phyloP scores from a whole-genome alignment of 2,113 vertebrate genomes.

The Aegithalos caudatus region DNA sequence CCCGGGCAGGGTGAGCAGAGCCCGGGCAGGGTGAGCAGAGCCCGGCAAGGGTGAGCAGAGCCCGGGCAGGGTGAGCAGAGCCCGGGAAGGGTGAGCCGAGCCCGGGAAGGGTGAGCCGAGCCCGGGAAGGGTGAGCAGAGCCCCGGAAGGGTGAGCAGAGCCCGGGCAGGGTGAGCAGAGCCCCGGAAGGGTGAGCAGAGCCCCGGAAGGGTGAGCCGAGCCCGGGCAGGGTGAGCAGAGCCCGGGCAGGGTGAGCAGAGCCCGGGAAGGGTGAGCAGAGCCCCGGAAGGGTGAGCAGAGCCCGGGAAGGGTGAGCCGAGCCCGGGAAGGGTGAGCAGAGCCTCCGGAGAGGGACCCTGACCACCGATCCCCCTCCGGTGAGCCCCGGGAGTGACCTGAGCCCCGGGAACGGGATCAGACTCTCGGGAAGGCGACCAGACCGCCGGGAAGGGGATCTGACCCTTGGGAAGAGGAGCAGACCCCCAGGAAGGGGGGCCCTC shows the following conservation, averaged over 20 bases:
- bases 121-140: not conserved
- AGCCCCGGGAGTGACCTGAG: not conserved
- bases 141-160: too few species aligned
- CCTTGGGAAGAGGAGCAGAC: too few species aligned
- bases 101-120: not conserved
- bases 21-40: not conserved
- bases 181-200: not conserved
- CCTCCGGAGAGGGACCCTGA: not conserved
- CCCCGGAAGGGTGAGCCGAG: not conserved
- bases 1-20: not conserved
- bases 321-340: not conserved
- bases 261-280: not conserved
- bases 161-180: too few species aligned
- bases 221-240: too few species aligned
- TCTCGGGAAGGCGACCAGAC: rapidly evolving
- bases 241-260: too few species aligned
- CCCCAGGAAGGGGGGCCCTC: not conserved
- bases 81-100: too few species aligned
- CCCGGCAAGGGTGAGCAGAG: too few species aligned
- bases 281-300: not conserved
- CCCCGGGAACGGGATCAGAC: not conserved
- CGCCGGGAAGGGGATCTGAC: not conserved
- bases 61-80: too few species aligned
- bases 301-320: not conserved
- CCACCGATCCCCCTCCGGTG: not conserved